Percentiles rank a stretch among this genome's conserved stretches.
Conservation (phyloP, 2,888 invertebrate species). For the Phlogophora meticulosa region DNA sequence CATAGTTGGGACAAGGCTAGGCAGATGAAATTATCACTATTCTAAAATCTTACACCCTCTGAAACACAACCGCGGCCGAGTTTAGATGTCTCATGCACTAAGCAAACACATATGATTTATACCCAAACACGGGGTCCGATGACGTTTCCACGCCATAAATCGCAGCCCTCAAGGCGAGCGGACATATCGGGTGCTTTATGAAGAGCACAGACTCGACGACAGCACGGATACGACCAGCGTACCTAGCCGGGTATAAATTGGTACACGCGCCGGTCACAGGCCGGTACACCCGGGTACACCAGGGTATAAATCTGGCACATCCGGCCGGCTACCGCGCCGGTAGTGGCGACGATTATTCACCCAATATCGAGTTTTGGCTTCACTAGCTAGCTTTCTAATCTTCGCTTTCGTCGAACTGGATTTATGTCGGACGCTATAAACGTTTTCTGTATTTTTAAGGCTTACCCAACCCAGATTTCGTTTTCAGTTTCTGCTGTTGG, state of each 20-base stretch:
- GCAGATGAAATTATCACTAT: slow-evolving; percentile 22
- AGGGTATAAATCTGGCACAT: slow-evolving; percentile 90
- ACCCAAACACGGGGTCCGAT: slow-evolving; percentile 84
- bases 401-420: slow-evolving; percentile 85
- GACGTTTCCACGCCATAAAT: slow-evolving; percentile 91
- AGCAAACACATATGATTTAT: slow-evolving; percentile 89
- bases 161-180: slow-evolving; percentile 87
- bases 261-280: slow-evolving; percentile 76
- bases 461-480: slow-evolving; percentile 30
- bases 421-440: slow-evolving; percentile 78
- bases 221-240: slow-evolving; percentile 78
- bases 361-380: slow-evolving; percentile 91
- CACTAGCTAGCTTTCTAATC: slow-evolving; percentile 88
- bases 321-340: slow-evolving; percentile 89
- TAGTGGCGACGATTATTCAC: slow-evolving; percentile 91
- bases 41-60: slow-evolving; percentile 68
- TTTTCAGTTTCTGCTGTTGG: slow-evolving; percentile 39
- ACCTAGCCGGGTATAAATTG: slow-evolving; percentile 69
- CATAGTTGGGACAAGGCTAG: no score
- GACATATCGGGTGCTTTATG: slow-evolving; percentile 88
- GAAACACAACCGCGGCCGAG: slow-evolving; percentile 73
- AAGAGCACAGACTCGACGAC: slow-evolving; percentile 86
- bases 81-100: slow-evolving; percentile 82
- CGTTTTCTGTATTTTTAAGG: slow-evolving; percentile 66
- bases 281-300: slow-evolving; percentile 74